Percentiles rank a stretch among this genome's conserved stretches.
Conservation (phyloP, 2,797 vertebrate genomes). For the Enteromius viviparus region DNA sequence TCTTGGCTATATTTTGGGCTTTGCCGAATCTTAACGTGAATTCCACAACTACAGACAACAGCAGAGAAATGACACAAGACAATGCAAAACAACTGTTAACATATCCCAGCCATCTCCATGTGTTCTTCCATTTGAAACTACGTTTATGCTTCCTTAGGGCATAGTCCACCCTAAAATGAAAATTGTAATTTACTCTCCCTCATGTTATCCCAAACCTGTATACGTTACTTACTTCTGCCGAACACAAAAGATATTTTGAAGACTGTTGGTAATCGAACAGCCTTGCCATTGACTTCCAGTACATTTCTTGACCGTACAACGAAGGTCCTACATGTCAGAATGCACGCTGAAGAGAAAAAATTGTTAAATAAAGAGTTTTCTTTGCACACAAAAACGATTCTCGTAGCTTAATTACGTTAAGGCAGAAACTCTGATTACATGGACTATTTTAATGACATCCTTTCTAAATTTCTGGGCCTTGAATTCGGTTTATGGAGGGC, state of each 20-base stretch:
- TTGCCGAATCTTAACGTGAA: constrained; percentile 69
- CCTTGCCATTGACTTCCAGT: background rate
- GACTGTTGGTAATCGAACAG: background rate
- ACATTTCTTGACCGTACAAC: background rate
- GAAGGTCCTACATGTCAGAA: background rate
- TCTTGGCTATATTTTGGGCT: constrained; percentile 65
- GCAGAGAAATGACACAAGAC: constrained; percentile 44
- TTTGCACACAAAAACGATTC: background rate
- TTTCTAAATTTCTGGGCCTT: background rate
- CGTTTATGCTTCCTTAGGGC: constrained; percentile 63
- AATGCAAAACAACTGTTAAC: constrained; percentile 49
- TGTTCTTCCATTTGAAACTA: constrained; percentile 65
- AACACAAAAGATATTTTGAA: background rate
- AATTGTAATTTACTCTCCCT: background rate
- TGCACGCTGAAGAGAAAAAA: background rate
- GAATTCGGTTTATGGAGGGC: background rate
- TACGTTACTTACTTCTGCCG: background rate
- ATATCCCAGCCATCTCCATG: constrained; percentile 69
- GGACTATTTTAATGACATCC: background rate
- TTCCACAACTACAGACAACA: constrained; percentile 61
- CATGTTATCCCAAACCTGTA: background rate
- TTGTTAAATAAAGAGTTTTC: background rate
- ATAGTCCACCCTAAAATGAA: background rate
- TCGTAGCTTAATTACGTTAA: background rate
- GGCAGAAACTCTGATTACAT: background rate